Conservation (phyloP, 1,140 invertebrate genomes). For the Rhopalosiphum padi region DNA sequence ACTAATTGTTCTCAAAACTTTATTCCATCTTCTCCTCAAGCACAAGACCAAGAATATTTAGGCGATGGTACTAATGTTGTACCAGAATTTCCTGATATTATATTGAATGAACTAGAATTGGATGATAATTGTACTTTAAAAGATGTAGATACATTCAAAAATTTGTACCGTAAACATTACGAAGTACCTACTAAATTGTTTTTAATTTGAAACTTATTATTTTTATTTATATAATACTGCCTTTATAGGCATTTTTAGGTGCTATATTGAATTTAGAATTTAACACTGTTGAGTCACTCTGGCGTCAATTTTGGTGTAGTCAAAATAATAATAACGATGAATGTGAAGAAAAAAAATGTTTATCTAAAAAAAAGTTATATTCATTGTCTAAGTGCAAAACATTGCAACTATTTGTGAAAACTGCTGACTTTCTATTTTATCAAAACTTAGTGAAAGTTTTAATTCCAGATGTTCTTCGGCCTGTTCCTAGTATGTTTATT, state of each 20-base stretch:
- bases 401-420: slow-evolving; percentile 76
- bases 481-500: slow-evolving; percentile 80
- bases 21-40: slow-evolving; percentile 31
- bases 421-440: slow-evolving; percentile 92
- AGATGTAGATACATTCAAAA: slow-evolving; percentile 80
- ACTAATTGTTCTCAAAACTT: slow-evolving; percentile 48
- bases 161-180: slow-evolving; percentile 89
- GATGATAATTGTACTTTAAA: slow-evolving; percentile 79
- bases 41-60: slow-evolving; percentile 61
- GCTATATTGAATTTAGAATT: slow-evolving; percentile 92
- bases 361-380: slow-evolving; percentile 74
- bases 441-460: slow-evolving; percentile 95
- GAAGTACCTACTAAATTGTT: slow-evolving; percentile 67
- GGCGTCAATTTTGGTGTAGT: slow-evolving; percentile 91
- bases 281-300: slow-evolving; percentile 85
- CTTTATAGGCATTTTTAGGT: slow-evolving; percentile 79
- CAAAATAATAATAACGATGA: slow-evolving; percentile 79
- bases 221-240: neutral
- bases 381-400: slow-evolving; percentile 68
- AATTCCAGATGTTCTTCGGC: slow-evolving; percentile 93
- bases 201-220: slow-evolving; percentile 1
- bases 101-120: slow-evolving; percentile 70
- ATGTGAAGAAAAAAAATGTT: slow-evolving; percentile 78
- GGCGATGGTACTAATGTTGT: slow-evolving; percentile 71
- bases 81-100: slow-evolving; percentile 82